Evolutionary conservation across 2,113 vertebrate species (phyloP), one percentile per base, ranked within the genome.

Genomic region (Uria lomvia): DNA sequence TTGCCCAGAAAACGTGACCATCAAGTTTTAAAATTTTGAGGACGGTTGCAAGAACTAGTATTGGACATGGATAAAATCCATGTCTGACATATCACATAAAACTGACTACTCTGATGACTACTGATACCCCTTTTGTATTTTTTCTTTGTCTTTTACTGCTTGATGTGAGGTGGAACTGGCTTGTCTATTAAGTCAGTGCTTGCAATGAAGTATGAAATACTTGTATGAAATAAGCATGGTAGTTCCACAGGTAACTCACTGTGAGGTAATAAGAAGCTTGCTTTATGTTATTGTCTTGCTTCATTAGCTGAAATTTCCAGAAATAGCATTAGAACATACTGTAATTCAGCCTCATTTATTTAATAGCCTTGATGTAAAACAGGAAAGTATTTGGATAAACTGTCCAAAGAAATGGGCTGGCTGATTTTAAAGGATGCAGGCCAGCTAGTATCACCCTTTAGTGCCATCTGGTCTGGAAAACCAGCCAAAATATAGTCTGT

Each of bases 401-500:
- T n/a, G 4, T 36, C 22, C 40, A 56, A 74, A 72, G 34, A 73
- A 86, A 60, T 0, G 1, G 9, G 4, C 40, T 72, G 11, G 23
- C 40, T 77, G 38, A 70, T 65, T 58, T 83, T 74, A 74, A 83
- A 70, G 62, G 22, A 27, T 13, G 12, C 12, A 42, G 21, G 16
- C 22, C n/a, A 86, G 30, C 26, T 47, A 43, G 3, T 32, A 75
- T 81, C 0, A 0, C 8, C 9, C 5, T 72, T 88, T n/a, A 49
- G 16, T 70, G 30, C 17, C 36, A 74, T 59, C 45, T 45, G 73
- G 16, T 63, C 34, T 49, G 20, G 59, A 79, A 96, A 84, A 27
- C 27, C n/a, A 73, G 47, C 45, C 62, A 87, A 90, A 87, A 84
- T 49, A 56, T 4, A 8, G 13, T 42, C 42, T 77, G 10, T 17